Base-by-base conservation (phyloP, 2,797 vertebrate species). In the Cryptoblepharus egeriae region DNA sequence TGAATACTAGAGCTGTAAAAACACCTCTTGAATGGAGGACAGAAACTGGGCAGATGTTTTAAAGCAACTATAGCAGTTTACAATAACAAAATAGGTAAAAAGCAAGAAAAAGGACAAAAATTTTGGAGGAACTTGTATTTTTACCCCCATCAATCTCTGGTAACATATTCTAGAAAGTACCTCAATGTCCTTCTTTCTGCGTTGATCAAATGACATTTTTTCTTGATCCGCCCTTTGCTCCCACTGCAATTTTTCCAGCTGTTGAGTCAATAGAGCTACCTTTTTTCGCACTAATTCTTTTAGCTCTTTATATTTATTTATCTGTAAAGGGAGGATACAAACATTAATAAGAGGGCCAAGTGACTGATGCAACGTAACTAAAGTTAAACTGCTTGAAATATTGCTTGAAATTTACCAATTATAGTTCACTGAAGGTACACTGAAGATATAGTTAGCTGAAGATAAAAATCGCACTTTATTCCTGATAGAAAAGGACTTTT, bases 171-270 rank as follows among this genome's bases (percentile, higher is more conserved):
- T 10, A 83, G 77, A 26, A 60, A 63, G 65, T 95, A 99, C 98
- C 97, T 98, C 92, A 57, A 96, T 86, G 89, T 98, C 98, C 72
- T 93, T 96, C 85, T 94, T 96, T 84, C 94, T 96, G 88, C 96
- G 96, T 88, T 95, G 89, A 82, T 97, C 96, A 75, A 98, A 96
- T 28, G 94, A 93, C 75, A 97, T 89, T 84, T 96, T 97, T 77
- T 98, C 98, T 4, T 87, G 52, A 73, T 98, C 97, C 0, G 96
- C 96, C 88, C 88, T 97, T 68, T 97, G 93, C 61, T 97, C 97
- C 98, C 97, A 97, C 2, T 88, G 91, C 64, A 99, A 92, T 78
- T 98, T 98, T 74, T 98, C 95, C 1, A 96, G 91, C 67, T 97
- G 97, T 74, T 99, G 98, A 28, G 82, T 93, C 82, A 97, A 79